Conservation (phyloP, 1,140 invertebrate species). For the Nasonia longicornis region DNA sequence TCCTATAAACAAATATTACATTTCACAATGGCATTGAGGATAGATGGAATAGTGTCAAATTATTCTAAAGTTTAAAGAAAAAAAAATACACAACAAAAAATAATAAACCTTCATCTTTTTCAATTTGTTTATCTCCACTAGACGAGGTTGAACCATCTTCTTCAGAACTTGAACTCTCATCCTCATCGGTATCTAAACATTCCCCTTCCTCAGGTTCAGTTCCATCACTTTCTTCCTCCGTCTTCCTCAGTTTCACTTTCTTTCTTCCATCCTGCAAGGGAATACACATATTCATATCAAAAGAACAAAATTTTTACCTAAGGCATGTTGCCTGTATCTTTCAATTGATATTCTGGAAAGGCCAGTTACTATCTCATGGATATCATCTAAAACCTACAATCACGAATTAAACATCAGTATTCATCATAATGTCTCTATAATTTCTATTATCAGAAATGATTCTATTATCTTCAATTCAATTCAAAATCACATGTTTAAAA, state of each 20-base stretch:
- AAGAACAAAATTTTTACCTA: slow-evolving; percentile 71
- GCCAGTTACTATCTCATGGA: slow-evolving; percentile 72
- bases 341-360: slow-evolving; percentile 72
- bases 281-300: slow-evolving; percentile 61
- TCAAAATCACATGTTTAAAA: too few species aligned
- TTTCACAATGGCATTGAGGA: too few species aligned
- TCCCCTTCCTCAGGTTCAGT: slow-evolving; percentile 75
- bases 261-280: slow-evolving; percentile 63
- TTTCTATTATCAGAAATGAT: not conserved
- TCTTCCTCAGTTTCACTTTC: slow-evolving; percentile 56
- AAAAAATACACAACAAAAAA: slow-evolving; percentile 15
- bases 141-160: slow-evolving; percentile 50
- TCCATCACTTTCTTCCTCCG: slow-evolving; percentile 51
- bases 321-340: slow-evolving; percentile 67
- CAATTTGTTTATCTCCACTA: slow-evolving; percentile 52
- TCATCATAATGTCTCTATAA: not conserved
- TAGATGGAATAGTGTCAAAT: too few species aligned
- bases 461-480: too few species aligned
- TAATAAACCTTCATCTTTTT: slow-evolving; percentile 16
- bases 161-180: slow-evolving; percentile 50
- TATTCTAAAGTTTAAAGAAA: not conserved
- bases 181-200: slow-evolving; percentile 72
- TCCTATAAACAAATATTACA: not conserved
- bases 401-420: slow-evolving; percentile 44
- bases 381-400: slow-evolving; percentile 70